phyloP scores from a whole-genome alignment of 2,113 vertebrate genomes.

The Vicugna pacos region DNA sequence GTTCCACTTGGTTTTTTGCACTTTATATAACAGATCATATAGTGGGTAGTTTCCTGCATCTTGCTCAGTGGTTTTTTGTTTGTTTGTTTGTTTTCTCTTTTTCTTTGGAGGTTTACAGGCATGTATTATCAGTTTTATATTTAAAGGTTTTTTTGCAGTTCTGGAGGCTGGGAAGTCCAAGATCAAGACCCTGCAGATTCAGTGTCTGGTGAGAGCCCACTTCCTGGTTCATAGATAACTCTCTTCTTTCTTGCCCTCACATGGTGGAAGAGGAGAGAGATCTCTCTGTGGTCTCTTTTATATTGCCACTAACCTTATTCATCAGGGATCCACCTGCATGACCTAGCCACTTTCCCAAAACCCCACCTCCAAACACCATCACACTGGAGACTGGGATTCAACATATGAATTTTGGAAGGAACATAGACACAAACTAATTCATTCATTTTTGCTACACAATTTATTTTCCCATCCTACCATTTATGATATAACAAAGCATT shows the following conservation, averaged over 20 bases:
- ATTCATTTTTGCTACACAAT: not conserved
- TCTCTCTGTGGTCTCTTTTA: not conserved
- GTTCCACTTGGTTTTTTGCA: not conserved
- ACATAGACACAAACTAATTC: not conserved
- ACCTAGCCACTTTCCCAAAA: not conserved
- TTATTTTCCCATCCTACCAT: not conserved
- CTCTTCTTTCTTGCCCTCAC: not conserved
- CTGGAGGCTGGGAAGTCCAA: not conserved
- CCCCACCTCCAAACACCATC: not conserved
- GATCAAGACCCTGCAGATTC: not conserved
- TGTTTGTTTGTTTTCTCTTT: not conserved
- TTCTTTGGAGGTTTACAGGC: not conserved
- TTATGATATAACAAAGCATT: not conserved
- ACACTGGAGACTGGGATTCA: not conserved
- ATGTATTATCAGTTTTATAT: not conserved
- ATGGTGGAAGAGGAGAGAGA: not conserved
- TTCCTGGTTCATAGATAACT: not conserved
- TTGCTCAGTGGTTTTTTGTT: not conserved
- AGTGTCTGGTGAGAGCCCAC: not conserved
- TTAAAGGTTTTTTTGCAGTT: slow-evolving; percentile 11
- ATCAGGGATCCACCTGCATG: not conserved
- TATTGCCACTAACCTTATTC: not conserved
- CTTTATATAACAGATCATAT: not conserved
- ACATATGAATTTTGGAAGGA: not conserved
- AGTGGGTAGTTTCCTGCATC: not conserved